phyloP scores from a whole-genome alignment of 2,113 vertebrate species.

The Barbus barbus region DNA sequence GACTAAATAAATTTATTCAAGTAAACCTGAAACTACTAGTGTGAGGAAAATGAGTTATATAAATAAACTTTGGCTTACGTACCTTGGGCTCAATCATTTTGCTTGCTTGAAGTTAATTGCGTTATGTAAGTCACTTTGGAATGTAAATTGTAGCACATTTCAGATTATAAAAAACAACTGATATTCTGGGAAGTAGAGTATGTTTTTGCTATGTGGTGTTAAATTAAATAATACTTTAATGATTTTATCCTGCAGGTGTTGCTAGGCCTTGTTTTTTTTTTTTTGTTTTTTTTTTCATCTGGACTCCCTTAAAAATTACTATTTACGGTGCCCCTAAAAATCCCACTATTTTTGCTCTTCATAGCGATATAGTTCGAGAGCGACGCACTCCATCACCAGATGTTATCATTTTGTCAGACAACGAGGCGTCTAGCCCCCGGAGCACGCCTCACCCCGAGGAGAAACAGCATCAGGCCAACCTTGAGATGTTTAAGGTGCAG shows the following conservation, averaged over 20 bases:
- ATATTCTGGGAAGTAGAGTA: neutral
- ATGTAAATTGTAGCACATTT: neutral
- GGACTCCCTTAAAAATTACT: neutral
- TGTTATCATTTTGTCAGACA: conserved; percentile 94
- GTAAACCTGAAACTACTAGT: too few relatives aligned
- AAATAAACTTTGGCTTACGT: too few relatives aligned
- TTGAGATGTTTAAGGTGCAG: conserved; percentile 94
- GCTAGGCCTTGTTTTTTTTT: neutral
- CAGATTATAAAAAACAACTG: neutral
- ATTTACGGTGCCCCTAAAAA: neutral
- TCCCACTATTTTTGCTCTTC: neutral
- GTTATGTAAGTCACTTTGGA: neutral
- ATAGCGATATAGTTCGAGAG: conserved; percentile 84
- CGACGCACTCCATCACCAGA: conserved; percentile 91
- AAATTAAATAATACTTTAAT: too few relatives aligned
- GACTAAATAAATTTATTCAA: too few relatives aligned
- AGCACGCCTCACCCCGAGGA: conserved; percentile 88
- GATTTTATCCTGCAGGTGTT: neutral
- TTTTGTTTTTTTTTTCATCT: neutral
- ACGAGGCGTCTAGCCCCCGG: conserved; percentile 93
- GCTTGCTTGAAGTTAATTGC: neutral
- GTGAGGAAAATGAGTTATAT: too few relatives aligned
- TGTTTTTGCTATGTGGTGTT: neutral
- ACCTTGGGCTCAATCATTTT: neutral
- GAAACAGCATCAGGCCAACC: conserved; percentile 85